phyloP scores from a whole-genome alignment of 2,888 invertebrate species.

The Tenodera sinensis region DNA sequence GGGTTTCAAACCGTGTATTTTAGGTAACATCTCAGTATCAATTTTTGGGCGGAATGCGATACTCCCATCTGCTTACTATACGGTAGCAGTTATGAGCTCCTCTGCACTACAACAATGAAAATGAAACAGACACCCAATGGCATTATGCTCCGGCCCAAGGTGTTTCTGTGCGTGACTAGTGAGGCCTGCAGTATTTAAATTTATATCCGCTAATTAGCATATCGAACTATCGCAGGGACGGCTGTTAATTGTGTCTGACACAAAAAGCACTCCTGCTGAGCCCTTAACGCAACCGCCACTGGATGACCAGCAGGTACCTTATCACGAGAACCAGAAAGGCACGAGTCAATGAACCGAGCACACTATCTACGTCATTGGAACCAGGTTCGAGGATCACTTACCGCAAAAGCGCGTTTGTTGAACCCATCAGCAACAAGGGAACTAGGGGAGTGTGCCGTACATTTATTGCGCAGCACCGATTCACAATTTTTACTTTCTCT shows the following conservation, averaged over 20 bases:
- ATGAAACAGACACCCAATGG: neutral
- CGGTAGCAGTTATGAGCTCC: too few species aligned
- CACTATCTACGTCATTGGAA: neutral
- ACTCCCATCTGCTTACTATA: too few species aligned
- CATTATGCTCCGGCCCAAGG: neutral
- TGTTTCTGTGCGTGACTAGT: neutral
- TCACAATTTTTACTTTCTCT: too few species aligned
- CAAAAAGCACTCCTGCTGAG: neutral
- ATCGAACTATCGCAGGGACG: neutral
- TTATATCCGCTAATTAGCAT: neutral
- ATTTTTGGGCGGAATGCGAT: too few species aligned
- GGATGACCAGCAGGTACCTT: neutral
- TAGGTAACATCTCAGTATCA: too few species aligned
- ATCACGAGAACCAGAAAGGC: neutral
- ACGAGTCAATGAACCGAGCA: slow-evolving; percentile 1
- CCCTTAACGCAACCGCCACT: neutral
- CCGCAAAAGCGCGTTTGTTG: neutral
- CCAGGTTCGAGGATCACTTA: neutral
- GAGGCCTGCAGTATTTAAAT: neutral
- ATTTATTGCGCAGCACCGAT: too few species aligned
- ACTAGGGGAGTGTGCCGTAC: neutral
- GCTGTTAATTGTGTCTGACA: neutral
- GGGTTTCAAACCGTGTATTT: too few species aligned
- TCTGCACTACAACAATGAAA: neutral
- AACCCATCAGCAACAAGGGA: neutral